Evolutionary conservation across 2,888 invertebrate genomes (phyloP).

Genomic region (Lutraria lutraria): DNA sequence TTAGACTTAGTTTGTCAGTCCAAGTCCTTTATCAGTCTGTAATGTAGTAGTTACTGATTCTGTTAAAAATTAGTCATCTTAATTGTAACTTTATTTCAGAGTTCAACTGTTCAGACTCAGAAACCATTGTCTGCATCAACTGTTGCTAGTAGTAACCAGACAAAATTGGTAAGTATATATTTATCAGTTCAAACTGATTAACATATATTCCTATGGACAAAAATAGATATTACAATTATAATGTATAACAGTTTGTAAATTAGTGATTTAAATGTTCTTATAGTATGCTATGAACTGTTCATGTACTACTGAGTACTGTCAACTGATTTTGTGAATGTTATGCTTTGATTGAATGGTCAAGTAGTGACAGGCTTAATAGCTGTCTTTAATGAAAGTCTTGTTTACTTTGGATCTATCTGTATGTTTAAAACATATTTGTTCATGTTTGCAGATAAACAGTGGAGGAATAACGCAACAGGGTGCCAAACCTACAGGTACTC

Average conservation of each 20-base stretch:
- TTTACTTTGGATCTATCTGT: no score
- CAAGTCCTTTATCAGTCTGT: no score
- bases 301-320: no score
- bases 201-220: no score
- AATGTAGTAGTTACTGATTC: no score
- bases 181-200: neutral
- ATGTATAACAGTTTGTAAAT: neutral
- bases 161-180: constrained; percentile 24
- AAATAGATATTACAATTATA: no score
- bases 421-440: neutral
- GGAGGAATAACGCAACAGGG: constrained; percentile 50
- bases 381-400: no score
- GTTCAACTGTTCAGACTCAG: constrained; percentile 57
- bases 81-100: constrained; percentile 33
- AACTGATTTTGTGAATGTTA: neutral
- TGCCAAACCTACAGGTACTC: constrained; percentile 69
- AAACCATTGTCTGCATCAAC: constrained; percentile 49
- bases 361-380: neutral
- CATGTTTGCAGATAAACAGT: constrained; percentile 35
- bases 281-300: neutral
- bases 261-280: neutral
- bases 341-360: neutral
- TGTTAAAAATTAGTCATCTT: neutral
- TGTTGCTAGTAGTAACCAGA: constrained; percentile 38
- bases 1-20: no score